Evolutionary conservation across 2,888 invertebrate species (phyloP), one percentile per base, ranked within the genome.

Genomic region (Lepidochrysops patricia): DNA sequence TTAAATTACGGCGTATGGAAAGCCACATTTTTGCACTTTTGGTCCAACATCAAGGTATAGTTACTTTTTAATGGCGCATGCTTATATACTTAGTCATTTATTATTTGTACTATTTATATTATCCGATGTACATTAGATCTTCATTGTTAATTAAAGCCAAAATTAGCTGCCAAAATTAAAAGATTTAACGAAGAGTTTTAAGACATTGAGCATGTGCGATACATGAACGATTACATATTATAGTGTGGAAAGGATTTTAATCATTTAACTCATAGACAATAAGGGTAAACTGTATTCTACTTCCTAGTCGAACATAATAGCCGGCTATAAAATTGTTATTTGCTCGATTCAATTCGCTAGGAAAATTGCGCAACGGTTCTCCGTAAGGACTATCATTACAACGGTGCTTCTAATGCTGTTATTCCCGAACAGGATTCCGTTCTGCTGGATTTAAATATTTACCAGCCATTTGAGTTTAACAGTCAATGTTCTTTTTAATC

Each of bases 351-450:
- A 80, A 82, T 84, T 84, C 71, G 79, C 64, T 62, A 63, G 57
- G 59, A 59, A 69, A 60, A 63, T 70, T 71, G 71, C 68, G 66
- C 70, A 74, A 76, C 81, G 77, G 80, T 72, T 72, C 73, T 73
- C 75, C 70, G 72, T 75, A 82, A 80, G 80, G 80, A 80, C 79
- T 74, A 74, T 77, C 80, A 84, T 86, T 84, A 87, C 80, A 85
- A 86, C 87, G 86, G 85, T 79, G 72, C 61, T 64, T 63, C 70
- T 72, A 82, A 82, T 79, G 77, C 77, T 68, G 77, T 69, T 61
- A 58, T 74, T 72, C 69, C 69, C 64, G 68, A 70, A 66, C 74
- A 78, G 78, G 77, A 75, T 69, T 68, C 70, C 61, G 66, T 52
- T 52, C 68, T 70, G 67, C 72, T 76, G 19, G 19, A 23, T 43